A percentile compares a stretch with the other conserved stretches of the same genome.
These are phyloP conservation scores for Phacellophora camtschatica DNA, from an alignment of 30 jellyfish, hydroid and myxozoan species.

Conservation along the genomic window DNA sequence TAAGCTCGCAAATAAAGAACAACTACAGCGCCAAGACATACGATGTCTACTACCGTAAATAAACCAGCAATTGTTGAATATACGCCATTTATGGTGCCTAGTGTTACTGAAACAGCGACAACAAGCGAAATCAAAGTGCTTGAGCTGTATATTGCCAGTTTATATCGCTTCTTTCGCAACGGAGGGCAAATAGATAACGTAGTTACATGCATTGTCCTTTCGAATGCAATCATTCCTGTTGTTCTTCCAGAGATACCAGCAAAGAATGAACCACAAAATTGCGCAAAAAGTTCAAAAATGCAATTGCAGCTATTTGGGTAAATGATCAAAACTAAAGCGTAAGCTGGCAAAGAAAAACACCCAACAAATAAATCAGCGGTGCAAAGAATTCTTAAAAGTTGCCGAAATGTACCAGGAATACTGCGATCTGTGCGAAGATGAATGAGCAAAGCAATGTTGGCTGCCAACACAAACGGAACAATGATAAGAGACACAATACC, in stretches of 20 bases:
- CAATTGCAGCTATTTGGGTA: constrained; percentile 40
- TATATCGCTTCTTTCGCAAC: neutral
- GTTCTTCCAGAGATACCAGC: constrained; percentile 66
- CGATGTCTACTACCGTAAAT: constrained; percentile 38
- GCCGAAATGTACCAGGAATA: constrained; percentile 27
- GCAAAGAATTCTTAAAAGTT: constrained; percentile 26
- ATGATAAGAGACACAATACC: constrained; percentile 28
- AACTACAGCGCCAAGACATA: constrained; percentile 18
- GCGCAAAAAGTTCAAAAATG: constrained; percentile 50
- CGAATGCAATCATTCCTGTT: constrained; percentile 61
- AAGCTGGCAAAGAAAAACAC: constrained; percentile 38
- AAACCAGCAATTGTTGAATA: constrained; percentile 24
- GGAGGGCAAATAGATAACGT: neutral
- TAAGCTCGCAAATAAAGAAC: constrained; percentile 43
- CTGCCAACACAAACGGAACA: constrained; percentile 24
- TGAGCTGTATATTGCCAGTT: neutral
- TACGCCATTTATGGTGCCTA: neutral
- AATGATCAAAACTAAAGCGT: neutral
- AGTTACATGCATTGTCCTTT: constrained; percentile 44
- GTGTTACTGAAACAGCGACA: constrained; percentile 42
- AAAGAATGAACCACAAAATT: constrained; percentile 47
- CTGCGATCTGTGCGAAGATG: neutral
- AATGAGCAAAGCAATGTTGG: constrained; percentile 13
- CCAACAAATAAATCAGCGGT: constrained; percentile 58
- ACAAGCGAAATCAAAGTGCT: constrained; percentile 2